These are phyloP conservation scores for Lagopus leucura DNA, from an alignment of 2,113 vertebrate species.

Conservation along the genomic window DNA sequence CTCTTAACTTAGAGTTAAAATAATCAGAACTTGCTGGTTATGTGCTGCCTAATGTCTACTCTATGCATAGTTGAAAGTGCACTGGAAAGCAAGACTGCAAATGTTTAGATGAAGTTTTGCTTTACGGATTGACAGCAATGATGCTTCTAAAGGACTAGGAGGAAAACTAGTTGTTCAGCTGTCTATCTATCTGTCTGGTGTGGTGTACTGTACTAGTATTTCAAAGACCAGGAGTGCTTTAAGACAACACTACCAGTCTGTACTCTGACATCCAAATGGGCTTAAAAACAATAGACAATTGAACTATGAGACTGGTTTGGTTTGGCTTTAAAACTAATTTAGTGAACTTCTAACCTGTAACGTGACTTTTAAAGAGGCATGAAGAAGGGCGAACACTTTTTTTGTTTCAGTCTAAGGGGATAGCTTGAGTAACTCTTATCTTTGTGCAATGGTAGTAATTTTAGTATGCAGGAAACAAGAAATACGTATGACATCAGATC, in stretches of 20 bases:
- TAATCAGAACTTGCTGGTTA: background rate
- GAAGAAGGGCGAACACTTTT: background rate
- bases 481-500: accelerated
- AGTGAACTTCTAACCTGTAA: background rate
- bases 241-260: background rate
- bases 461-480: background rate
- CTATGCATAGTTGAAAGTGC: background rate
- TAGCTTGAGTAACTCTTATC: background rate
- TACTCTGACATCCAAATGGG: background rate
- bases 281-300: background rate
- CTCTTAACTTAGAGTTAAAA: background rate
- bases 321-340: background rate
- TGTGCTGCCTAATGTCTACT: background rate
- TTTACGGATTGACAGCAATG: background rate
- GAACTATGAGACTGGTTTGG: background rate
- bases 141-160: background rate
- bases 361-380: background rate
- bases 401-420: background rate
- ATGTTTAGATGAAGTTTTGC: background rate
- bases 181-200: background rate
- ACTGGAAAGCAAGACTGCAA: background rate
- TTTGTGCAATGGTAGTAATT: background rate
- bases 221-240: background rate
- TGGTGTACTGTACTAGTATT: background rate
- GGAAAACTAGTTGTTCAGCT: accelerated